A percentile compares a stretch with the other conserved stretches of the same genome.
Evolutionary conservation across 2,888 invertebrate genomes (phyloP).

Genomic region (Fissipunctia ypsillon): DNA sequence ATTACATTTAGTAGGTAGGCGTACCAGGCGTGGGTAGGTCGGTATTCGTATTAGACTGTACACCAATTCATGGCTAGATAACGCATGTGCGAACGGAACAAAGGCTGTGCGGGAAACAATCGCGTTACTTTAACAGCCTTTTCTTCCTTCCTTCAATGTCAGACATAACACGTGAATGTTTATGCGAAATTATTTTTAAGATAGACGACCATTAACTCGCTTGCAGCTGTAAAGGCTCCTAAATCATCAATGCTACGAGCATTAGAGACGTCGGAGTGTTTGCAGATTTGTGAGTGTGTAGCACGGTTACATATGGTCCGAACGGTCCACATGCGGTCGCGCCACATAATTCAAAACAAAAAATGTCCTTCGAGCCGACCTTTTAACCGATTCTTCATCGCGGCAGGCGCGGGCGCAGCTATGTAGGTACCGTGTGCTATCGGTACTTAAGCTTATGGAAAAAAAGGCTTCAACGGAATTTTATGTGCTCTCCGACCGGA

Average conservation of each 20-base stretch:
- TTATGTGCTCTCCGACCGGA: conserved; percentile 83
- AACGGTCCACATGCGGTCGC: conserved; percentile 75
- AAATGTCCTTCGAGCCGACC: conserved; percentile 87
- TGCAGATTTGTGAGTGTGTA: conserved; percentile 56
- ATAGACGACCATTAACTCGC: conserved; percentile 22
- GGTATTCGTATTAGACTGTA: conserved; percentile 63
- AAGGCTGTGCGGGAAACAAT: conserved; percentile 70
- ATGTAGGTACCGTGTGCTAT: conserved; percentile 84
- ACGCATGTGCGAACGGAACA: conserved; percentile 70
- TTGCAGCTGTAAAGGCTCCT: conserved; percentile 35
- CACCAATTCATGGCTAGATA: conserved; percentile 68
- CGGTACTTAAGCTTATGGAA: conserved; percentile 82
- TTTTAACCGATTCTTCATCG: conserved; percentile 80
- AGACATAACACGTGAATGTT: conserved; percentile 53
- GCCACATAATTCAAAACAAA: conserved; percentile 81
- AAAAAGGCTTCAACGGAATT: conserved; percentile 89
- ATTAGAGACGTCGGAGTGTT: conserved; percentile 32
- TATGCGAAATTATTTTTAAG: conserved; percentile 39
- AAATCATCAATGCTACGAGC: conserved; percentile 38
- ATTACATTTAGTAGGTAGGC: conserved; percentile 81
- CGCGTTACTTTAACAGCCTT: conserved; percentile 69
- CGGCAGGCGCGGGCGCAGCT: conserved; percentile 69
- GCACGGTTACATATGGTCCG: conserved; percentile 69
- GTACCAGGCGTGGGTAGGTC: conserved; percentile 75
- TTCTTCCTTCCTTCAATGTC: conserved; percentile 70